phyloP scores from a whole-genome alignment of 2,888 invertebrate species.

The Tortrix viridana region DNA sequence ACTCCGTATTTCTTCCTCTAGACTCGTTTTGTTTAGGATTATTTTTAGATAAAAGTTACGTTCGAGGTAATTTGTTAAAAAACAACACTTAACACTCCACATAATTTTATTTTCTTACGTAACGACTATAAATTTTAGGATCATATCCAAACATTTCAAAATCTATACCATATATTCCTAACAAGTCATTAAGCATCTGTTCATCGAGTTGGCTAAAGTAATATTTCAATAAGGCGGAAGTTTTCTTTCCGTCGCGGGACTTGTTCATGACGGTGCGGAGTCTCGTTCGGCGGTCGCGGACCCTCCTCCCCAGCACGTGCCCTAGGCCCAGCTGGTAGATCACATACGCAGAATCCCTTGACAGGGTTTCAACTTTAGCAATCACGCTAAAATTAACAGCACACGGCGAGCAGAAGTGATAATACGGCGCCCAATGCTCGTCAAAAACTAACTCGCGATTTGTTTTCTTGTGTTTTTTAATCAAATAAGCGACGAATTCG shows the following conservation, averaged over 20 bases:
- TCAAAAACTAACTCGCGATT: slow-evolving; percentile 75
- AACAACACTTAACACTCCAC: slow-evolving; percentile 31
- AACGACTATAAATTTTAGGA: slow-evolving; percentile 81
- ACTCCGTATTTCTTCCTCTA: no score
- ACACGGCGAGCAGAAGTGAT: slow-evolving; percentile 87
- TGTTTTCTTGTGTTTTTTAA: slow-evolving; percentile 83
- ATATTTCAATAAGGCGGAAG: slow-evolving; percentile 69
- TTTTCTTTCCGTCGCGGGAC: slow-evolving; percentile 79
- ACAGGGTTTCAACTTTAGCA: slow-evolving; percentile 86
- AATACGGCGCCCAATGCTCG: slow-evolving; percentile 87
- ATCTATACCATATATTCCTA: slow-evolving; percentile 86
- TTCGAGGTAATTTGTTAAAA: not conserved
- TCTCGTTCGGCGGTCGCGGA: slow-evolving; percentile 75
- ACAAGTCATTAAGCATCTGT: slow-evolving; percentile 82
- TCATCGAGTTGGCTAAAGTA: slow-evolving; percentile 85
- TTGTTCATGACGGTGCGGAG: slow-evolving; percentile 82
- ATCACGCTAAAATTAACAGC: slow-evolving; percentile 86
- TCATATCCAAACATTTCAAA: slow-evolving; percentile 89
- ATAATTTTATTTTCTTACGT: slow-evolving; percentile 70
- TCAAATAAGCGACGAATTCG: slow-evolving; percentile 88
- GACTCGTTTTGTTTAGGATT: no score
- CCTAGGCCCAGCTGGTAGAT: slow-evolving; percentile 84
- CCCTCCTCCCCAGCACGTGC: slow-evolving; percentile 75
- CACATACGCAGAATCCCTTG: slow-evolving; percentile 84
- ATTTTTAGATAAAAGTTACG: not conserved